Base-by-base conservation (phyloP, 2,888 invertebrate species). In the Heliconius hortense region DNA sequence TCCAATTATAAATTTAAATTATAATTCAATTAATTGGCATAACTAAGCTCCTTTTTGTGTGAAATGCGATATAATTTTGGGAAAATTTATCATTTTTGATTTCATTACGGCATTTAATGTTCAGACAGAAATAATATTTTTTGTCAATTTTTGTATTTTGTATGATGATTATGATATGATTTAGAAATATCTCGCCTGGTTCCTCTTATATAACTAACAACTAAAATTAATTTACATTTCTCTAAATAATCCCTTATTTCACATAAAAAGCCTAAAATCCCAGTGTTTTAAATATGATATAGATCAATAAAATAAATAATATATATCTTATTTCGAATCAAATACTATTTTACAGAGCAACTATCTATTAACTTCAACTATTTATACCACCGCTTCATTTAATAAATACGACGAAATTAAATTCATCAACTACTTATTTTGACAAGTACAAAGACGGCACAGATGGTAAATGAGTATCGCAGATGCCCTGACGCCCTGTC, bases 401-500 rank as follows among this genome's bases (percentile, higher is more conserved):
- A 4, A 64, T 35, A 64, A 59, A 59, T 70, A 26, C 59, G 8
- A 35, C 18, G 26, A 59, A 69, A 59, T 59, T 39, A 35, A 70
- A 39, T 60, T 60, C 24, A 70, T 59, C 60, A 59, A 39, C 59
- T 71, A 71, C 31, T 60, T 39, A 71, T 35, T 60, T 59, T 21
- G 60, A 59, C 35, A 71, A 70, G 78, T 80, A 80, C 79, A 82
- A 80, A 82, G 79, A 79, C 79, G 77, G 80, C 82, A 86, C 88
- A 87, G 86, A 85, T 85, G 87, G 85, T 80, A 78, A 73, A 63
- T 74, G 63, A 73, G 69, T 74, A 78, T 82, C 82, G 73, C 80
- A 80, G 81, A 83, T 82, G 82, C 82, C 81, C 80, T 82, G 81
- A 83, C 82, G 82, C 82, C 81, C 80, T 82, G 82, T 78, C 81